Conservation (phyloP, 2,888 invertebrate genomes). For the Coecobrya sp. region DNA sequence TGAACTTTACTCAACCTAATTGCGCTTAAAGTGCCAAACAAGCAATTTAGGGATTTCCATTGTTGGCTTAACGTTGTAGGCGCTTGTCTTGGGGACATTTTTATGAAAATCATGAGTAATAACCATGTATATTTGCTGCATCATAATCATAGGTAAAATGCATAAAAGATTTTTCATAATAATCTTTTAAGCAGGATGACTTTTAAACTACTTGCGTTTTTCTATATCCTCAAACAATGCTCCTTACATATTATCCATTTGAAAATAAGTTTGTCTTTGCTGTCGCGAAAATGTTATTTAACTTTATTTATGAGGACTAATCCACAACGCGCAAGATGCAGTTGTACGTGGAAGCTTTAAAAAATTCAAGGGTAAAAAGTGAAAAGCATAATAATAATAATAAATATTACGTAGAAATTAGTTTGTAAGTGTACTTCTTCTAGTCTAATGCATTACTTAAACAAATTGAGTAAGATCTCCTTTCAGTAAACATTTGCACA, state of each 20-base stretch:
- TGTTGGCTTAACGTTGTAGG: conserved; percentile 15
- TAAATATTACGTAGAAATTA: conserved; percentile 44
- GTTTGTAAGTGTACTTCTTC: not conserved
- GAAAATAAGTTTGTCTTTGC: conserved; percentile 29
- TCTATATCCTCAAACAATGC: not conserved
- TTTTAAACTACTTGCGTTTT: not conserved
- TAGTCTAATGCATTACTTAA: conserved; percentile 28
- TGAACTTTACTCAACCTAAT: conserved; percentile 53
- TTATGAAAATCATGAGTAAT: not conserved
- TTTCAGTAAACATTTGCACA: not conserved
- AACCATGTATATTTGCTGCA: not conserved
- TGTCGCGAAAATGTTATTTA: conserved; percentile 6
- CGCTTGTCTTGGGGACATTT: conserved; percentile 9
- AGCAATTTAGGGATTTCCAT: conserved; percentile 61
- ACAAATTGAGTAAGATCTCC: conserved; percentile 50
- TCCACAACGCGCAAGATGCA: not conserved
- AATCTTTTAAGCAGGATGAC: not conserved
- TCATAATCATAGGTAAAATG: conserved; percentile 19
- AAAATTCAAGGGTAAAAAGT: conserved; percentile 12
- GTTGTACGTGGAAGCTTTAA: conserved; percentile 8
- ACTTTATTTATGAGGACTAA: conserved; percentile 22
- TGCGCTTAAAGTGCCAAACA: conserved; percentile 51
- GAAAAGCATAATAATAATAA: not conserved
- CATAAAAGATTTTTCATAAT: conserved; percentile 39
- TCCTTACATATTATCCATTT: not conserved